Percentiles rank a stretch among this genome's conserved stretches.
Evolutionary conservation across 2,888 invertebrate species (phyloP).

Genomic region (Parasteatoda lunata): DNA sequence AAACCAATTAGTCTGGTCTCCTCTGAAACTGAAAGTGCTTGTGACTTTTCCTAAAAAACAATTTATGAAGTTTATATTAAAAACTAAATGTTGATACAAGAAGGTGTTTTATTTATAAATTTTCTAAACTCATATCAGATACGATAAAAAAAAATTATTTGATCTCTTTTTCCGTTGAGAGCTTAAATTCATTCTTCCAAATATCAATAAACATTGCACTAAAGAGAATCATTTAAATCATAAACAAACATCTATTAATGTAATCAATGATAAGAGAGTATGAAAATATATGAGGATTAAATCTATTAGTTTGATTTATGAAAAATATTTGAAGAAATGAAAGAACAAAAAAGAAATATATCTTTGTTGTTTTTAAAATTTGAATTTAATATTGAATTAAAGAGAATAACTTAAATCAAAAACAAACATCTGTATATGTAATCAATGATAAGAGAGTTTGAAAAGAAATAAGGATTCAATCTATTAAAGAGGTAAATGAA

Average conservation of each 20-base stretch:
- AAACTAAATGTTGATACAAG: not conserved
- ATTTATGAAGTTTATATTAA: not conserved
- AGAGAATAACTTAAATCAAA: no score
- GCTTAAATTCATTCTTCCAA: not conserved
- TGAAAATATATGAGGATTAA: not conserved
- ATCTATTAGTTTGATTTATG: no score
- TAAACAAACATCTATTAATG: not conserved
- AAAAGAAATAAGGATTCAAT: no score
- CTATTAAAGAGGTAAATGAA: no score
- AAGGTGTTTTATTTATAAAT: slow-evolving; percentile 3
- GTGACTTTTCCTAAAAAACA: not conserved
- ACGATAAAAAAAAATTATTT: not conserved
- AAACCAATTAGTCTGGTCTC: not conserved
- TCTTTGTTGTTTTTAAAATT: no score
- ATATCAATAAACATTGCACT: not conserved
- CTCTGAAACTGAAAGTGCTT: no score
- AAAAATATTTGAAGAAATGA: no score
- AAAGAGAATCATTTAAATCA: not conserved
- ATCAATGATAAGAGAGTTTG: no score
- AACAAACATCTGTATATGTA: no score
- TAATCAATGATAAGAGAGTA: not conserved
- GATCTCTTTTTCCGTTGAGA: not conserved
- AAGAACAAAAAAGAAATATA: no score
- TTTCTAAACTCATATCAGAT: not conserved
- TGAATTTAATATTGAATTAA: no score